Percentiles rank a stretch among this genome's conserved stretches.
Conservation (phyloP, 2,888 invertebrate species). For the Lepidonotus clava region DNA sequence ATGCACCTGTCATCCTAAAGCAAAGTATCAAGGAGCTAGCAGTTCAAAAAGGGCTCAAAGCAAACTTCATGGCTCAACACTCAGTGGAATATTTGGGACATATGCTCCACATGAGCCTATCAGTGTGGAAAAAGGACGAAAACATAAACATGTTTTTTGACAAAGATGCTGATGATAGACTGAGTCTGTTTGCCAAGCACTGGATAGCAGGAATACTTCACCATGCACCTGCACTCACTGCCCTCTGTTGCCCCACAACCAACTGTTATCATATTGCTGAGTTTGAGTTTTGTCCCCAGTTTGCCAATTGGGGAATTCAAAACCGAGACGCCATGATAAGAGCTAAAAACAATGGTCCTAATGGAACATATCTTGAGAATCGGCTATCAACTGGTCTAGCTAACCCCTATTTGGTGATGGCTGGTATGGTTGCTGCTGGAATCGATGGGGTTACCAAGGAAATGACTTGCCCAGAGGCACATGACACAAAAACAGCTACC, state of each 20-base stretch:
- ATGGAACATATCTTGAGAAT: conserved; percentile 62
- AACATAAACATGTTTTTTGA: conserved; percentile 59
- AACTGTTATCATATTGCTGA: conserved; percentile 64
- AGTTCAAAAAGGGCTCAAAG: not conserved
- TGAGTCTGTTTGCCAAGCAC: conserved; percentile 59
- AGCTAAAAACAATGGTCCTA: conserved; percentile 54
- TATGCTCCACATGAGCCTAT: conserved; percentile 64
- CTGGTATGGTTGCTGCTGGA: conserved; percentile 63
- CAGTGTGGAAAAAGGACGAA: conserved; percentile 58
- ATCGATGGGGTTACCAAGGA: conserved; percentile 61
- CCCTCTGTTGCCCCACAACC: conserved; percentile 63
- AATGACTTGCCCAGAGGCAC: conserved; percentile 30
- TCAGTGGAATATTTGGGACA: conserved; percentile 8
- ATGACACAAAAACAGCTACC: not conserved
- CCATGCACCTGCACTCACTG: conserved; percentile 62
- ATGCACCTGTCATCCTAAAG: conserved; percentile 45
- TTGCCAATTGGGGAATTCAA: conserved; percentile 63
- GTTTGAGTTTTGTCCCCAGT: no score
- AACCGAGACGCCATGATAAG: conserved; percentile 59
- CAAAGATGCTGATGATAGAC: not conserved
- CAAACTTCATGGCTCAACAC: conserved; percentile 48
- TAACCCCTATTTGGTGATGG: conserved; percentile 64
- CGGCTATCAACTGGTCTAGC: conserved; percentile 58
- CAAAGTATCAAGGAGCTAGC: conserved; percentile 46
- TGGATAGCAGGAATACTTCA: conserved; percentile 65